Base-by-base conservation (phyloP, 2,888 invertebrate species). In the Lagria hirta region DNA sequence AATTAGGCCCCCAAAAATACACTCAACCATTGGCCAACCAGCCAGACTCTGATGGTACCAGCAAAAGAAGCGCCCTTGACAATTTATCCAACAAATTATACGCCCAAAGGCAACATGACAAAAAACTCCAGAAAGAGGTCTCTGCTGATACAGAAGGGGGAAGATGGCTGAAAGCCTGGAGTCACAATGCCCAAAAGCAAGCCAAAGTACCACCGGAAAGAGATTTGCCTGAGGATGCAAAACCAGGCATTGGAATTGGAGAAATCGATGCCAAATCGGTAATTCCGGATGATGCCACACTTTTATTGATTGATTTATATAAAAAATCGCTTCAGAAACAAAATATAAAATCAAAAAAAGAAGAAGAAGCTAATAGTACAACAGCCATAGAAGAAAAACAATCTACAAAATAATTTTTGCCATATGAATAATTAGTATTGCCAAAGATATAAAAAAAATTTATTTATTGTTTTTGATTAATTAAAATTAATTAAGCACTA, bases 1-100 rank as follows among this genome's bases (percentile, higher is more conserved):
- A 89, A 63, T 64, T 88, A 14, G 89, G 89, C 0, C 89, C 89
- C 0, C 89, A 89, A 66, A 83, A 77, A 1, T 79, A 86, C 49
- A 89, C 89, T 0, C 77, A 80, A 48, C 78, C 82, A 1, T 71
- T 88, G 4, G 83, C 82, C 55, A 71, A 76, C 65, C 69, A 68
- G 41, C 57, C 55, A 5, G 55, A 52, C 15, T 10, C 1, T 3
- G 17, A 28, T 46, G 51, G 21, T 4, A 71, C 68, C 48, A 70
- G 65, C 2, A 79, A 79, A 48, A 62, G 80, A 2, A 76, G 77
- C 36, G 75, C 73, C 1, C 63, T 71, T 0, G 55, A 69, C 27
- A 67, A 54, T 36, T 50, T 71, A 7, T 52, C 64, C 7, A 62
- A 69, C 33, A 58, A 52, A 3, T 48, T 72, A 55, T 43, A 70